Conservation (phyloP, 1,140 invertebrate species). For the Drosophila rufa region DNA sequence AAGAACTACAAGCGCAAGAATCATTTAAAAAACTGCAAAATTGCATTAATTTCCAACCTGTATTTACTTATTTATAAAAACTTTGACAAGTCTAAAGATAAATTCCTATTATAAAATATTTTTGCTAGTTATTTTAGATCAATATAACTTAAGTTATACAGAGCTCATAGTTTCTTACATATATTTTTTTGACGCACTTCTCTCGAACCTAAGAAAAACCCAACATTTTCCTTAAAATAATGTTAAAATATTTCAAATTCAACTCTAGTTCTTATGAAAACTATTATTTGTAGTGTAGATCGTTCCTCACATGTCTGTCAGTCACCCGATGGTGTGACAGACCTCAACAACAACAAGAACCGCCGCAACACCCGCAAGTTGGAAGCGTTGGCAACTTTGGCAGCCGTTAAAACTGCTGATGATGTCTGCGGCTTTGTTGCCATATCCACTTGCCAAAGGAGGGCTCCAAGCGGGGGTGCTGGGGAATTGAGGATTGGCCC, state of each 20-base stretch:
- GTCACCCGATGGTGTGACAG: conserved; percentile 34
- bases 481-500: conserved; percentile 19
- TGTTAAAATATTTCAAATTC: neutral
- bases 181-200: too few relatives aligned
- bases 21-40: too few relatives aligned
- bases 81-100: too few relatives aligned
- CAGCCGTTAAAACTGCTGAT: conserved; percentile 56
- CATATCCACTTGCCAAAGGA: conserved; percentile 22
- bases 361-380: conserved; percentile 44
- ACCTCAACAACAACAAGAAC: conserved; percentile 7
- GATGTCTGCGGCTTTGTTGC: conserved; percentile 55
- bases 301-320: conserved; percentile 45
- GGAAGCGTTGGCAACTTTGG: conserved; percentile 52
- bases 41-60: too few relatives aligned
- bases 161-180: too few relatives aligned
- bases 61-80: too few relatives aligned
- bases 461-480: neutral
- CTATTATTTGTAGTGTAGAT: conserved; percentile 3
- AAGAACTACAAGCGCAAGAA: too few relatives aligned
- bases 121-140: too few relatives aligned
- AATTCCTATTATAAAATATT: too few relatives aligned
- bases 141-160: too few relatives aligned
- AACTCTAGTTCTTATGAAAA: neutral
- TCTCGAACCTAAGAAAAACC: neutral
- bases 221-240: neutral